Base-by-base conservation (phyloP, 2,888 invertebrate genomes). In the Carabus problematicus region DNA sequence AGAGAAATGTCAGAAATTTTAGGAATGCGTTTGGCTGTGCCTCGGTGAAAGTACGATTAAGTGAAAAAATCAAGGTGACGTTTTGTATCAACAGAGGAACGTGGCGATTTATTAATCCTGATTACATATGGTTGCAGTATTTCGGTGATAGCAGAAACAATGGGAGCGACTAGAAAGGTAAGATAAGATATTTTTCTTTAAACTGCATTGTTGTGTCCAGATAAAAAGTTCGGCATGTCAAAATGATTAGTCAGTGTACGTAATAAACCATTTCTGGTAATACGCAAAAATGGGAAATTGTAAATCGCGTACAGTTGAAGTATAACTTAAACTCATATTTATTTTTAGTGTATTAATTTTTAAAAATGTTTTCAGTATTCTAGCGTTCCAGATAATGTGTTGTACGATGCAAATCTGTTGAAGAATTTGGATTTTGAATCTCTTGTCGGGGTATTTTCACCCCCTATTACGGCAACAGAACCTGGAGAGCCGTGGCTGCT, bases 401-500 rank as follows among this genome's bases (percentile, higher is more conserved):
- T 93, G 19, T 94, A 88, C 75, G 87, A 90, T 76, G 89, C 91
- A 1, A 85, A 85, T 66, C 76, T 93, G 64, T 81, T 94, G 56
- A 80, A 85, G 66, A 84, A 86, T 70, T 80, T 94, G 71, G 87
- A 93, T 77, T 90, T 91, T 77, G 83, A 81, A 73, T 85, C 86
- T 71, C 87, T 87, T 72, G 85, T 85, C 52, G 87, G 88, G 0
- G 84, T 81, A 70, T 90, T 92, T 75, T 88, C 88, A 75, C 91
- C 91, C 8, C 85, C 85, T 70, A 89, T 93, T 72, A 88, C 88
- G 68, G 89, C 90, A 12, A 84, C 85, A 4, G 82, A 86, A 70
- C 92, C 94, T 0, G 93, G 93, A 1, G 91, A 91, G 75, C 79
- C 85, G 14, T 91, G 91, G 86, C 86, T 96, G 76, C 81, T 88